These are phyloP conservation scores for Rutilus rutilus DNA, from an alignment of 2,113 vertebrate species.

Conservation along the genomic window DNA sequence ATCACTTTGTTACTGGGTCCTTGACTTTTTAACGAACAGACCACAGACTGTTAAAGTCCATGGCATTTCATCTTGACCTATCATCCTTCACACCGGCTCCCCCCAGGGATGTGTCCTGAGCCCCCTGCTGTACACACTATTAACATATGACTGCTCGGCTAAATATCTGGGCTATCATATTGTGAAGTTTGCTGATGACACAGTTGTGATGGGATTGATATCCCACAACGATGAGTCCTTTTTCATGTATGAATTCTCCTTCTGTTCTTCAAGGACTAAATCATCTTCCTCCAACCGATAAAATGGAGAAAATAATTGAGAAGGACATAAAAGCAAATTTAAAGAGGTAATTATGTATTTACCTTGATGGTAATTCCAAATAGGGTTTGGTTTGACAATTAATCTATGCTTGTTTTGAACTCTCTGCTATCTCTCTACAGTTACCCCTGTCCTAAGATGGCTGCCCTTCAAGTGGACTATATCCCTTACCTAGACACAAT, in stretches of 20 bases:
- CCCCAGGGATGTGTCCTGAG: too few relatives aligned
- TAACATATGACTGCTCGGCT: too few relatives aligned
- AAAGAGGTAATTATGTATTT: slow-evolving; percentile 66
- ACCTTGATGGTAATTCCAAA: neutral
- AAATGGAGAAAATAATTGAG: slow-evolving; percentile 78
- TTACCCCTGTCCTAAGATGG: slow-evolving; percentile 45
- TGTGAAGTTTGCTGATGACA: too few relatives aligned
- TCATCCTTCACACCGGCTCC: too few relatives aligned
- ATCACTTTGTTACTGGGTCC: too few relatives aligned
- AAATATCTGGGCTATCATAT: too few relatives aligned
- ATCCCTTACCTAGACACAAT: slow-evolving; percentile 83
- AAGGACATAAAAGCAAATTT: slow-evolving; percentile 71
- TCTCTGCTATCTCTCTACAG: slow-evolving; percentile 51
- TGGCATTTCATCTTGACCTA: too few relatives aligned
- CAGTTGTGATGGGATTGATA: too few relatives aligned
- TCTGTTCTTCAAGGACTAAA: slow-evolving; percentile 70
- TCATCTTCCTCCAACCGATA: slow-evolving; percentile 70
- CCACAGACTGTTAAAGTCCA: too few relatives aligned
- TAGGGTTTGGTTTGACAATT: neutral
- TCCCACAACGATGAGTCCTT: neutral
- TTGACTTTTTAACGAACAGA: too few relatives aligned
- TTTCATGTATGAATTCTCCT: neutral
- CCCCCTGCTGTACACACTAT: too few relatives aligned
- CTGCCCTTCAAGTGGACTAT: slow-evolving; percentile 75
- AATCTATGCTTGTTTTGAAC: neutral